Evolutionary conservation across 2,888 invertebrate genomes (phyloP).

Genomic region (Chromoteleia sp.): DNA sequence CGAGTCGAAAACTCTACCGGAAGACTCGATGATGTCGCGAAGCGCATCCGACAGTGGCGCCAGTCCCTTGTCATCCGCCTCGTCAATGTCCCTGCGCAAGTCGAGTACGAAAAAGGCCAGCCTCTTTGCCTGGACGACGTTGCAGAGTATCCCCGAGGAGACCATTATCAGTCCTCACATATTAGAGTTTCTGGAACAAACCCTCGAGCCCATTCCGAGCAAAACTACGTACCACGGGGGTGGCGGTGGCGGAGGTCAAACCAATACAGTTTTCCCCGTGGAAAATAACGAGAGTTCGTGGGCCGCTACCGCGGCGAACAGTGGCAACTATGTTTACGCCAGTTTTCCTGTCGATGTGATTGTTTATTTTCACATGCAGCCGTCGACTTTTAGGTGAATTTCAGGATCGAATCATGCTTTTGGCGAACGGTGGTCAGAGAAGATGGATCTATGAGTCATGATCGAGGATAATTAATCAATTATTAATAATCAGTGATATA

Average conservation of each 20-base stretch:
- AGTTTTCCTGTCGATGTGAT: conserved; percentile 99
- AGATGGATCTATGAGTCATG: too few relatives aligned
- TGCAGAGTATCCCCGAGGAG: conserved; percentile 98
- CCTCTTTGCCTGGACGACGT: conserved; percentile 97
- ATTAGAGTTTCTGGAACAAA: conserved; percentile 98
- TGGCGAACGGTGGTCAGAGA: too few relatives aligned
- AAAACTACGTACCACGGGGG: conserved; percentile 85
- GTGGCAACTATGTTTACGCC: conserved; percentile 90
- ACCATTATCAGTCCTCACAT: conserved; percentile 99
- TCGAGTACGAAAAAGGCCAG: conserved; percentile 93
- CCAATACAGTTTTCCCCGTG: conserved; percentile 77
- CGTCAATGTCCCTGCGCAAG: conserved; percentile 84
- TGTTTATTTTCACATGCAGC: conserved; percentile 99
- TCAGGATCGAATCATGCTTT: too few relatives aligned
- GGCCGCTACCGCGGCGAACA: conserved; percentile 81
- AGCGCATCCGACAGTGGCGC: conserved; percentile 81
- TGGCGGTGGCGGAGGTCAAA: conserved; percentile 77
- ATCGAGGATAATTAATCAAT: not conserved
- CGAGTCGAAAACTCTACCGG: conserved; percentile 90
- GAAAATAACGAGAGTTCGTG: conserved; percentile 81
- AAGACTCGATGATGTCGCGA: conserved; percentile 86
- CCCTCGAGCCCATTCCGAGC: conserved; percentile 96
- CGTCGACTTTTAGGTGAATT: conserved; percentile 91
- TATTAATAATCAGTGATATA: too few relatives aligned
- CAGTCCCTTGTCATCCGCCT: conserved; percentile 77